Evolutionary conservation across 2,888 invertebrate genomes (phyloP).

Genomic region (Petrophora chlorosata): DNA sequence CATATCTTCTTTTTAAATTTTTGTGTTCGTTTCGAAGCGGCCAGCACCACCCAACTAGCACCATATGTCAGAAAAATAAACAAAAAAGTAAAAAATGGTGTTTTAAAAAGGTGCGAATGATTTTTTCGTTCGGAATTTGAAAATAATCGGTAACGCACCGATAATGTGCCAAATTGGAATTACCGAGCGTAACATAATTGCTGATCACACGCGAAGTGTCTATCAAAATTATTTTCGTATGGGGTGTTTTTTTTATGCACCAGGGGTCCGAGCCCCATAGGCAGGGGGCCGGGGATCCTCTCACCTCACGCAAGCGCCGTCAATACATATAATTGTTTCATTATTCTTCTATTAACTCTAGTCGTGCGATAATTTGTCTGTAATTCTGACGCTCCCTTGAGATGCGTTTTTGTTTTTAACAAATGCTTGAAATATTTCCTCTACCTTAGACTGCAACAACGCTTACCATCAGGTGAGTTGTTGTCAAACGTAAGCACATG

Average conservation of each 20-base stretch:
- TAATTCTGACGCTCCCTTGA: slow-evolving; percentile 12
- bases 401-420: slow-evolving; percentile 12
- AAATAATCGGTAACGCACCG: slow-evolving; percentile 71
- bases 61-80: slow-evolving; percentile 58
- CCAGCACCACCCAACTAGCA: slow-evolving; percentile 24
- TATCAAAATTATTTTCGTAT: slow-evolving; percentile 80
- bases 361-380: slow-evolving; percentile 65
- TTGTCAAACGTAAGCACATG: too few species aligned
- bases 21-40: background rate
- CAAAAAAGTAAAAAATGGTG: slow-evolving; percentile 57
- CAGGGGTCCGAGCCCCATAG: slow-evolving; percentile 59
- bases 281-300: slow-evolving; percentile 56
- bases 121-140: slow-evolving; percentile 64
- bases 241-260: slow-evolving; percentile 65
- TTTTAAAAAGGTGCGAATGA: slow-evolving; percentile 71
- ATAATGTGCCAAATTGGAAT: slow-evolving; percentile 81
- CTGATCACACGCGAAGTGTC: slow-evolving; percentile 79
- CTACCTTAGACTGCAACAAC: too few species aligned
- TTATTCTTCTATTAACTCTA: slow-evolving; percentile 82
- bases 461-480: too few species aligned
- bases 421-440: too few species aligned
- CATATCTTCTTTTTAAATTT: background rate
- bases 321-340: slow-evolving; percentile 80
- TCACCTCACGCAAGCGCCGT: slow-evolving; percentile 71
- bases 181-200: slow-evolving; percentile 69